Evolutionary conservation across 2,888 invertebrate genomes (phyloP), one percentile per base, ranked within the genome.

Genomic region (Metellina segmentata): DNA sequence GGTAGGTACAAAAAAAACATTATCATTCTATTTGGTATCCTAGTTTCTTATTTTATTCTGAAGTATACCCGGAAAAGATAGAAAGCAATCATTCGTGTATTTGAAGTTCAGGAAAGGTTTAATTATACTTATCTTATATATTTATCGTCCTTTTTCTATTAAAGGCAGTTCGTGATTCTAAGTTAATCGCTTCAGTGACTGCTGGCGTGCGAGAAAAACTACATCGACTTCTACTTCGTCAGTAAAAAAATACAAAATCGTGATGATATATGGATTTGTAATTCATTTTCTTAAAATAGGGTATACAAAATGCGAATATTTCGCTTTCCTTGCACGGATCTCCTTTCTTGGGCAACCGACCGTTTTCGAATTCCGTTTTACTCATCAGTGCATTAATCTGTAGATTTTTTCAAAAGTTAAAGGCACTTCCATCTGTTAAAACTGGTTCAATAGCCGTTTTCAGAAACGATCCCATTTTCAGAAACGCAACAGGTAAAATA

Each of bases 111-210:
- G 6, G 72, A 72, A 19, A 16, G 5, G 6, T 72, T 70, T 70
- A 70, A 48, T 70, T 81, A 16, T 8, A 49, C 4, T 70, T 48
- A 8, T 16, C 9, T 4, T 20, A 53, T 61, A 61, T 13, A 61
- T 7, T 53, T 34, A 13, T 78, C 51, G 4, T 75, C 49, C 52
- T 49, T 49, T 49, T 49, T 49, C 49, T 16, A 16, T 34, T 7
- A 34, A 79, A 16, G 13, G 61, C 20, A 70, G 49, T 61, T 71
- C 70, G 71, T 81, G 51, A 81, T 51, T 70, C 53, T 13, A 9
- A 34, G 34, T 78, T 78, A 77, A 71, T 51, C 86, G 86, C 70
- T 86, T 77, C 78, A 86, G 78, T 86, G 77, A 78, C 70, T 78
- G 70, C 9, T 85, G 61, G 34, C 85, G 85, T 85, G 74, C 69